Percentiles rank a stretch among this genome's conserved stretches.
These are phyloP conservation scores for Dendrolimus pini DNA, from an alignment of 2,888 invertebrate species.

Conservation along the genomic window DNA sequence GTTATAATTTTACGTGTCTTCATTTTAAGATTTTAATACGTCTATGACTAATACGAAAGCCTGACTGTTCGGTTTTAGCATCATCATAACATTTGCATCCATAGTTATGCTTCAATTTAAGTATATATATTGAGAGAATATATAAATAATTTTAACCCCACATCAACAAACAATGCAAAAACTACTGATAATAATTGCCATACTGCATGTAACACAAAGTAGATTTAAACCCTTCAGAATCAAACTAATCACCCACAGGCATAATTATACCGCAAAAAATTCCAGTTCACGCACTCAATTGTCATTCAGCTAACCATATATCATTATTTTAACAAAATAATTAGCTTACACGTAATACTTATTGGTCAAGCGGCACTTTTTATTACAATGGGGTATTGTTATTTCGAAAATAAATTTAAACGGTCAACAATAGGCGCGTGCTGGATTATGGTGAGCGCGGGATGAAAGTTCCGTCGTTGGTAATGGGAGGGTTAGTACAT, in stretches of 20 bases:
- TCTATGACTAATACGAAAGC: too few species aligned
- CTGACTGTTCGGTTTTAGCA: too few species aligned
- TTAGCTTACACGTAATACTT: constrained; percentile 46
- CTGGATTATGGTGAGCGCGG: constrained; percentile 32
- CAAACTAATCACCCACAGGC: constrained; percentile 28
- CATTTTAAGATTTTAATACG: too few species aligned
- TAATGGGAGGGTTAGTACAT: constrained; percentile 39
- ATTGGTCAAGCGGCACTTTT: constrained; percentile 39
- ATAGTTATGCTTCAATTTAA: too few species aligned
- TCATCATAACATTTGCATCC: too few species aligned
- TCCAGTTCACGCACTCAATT: constrained; percentile 30
- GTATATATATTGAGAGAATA: too few species aligned
- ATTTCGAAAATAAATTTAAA: constrained; percentile 40
- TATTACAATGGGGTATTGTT: constrained; percentile 44
- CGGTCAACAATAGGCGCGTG: constrained; percentile 53
- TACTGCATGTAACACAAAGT: constrained; percentile 9
- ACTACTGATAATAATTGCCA: constrained; percentile 6
- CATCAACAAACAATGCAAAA: too few species aligned
- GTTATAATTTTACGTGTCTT: too few species aligned
- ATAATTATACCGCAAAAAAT: constrained; percentile 34
- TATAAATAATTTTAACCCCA: too few species aligned
- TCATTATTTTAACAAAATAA: constrained; percentile 67
- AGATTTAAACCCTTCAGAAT: constrained; percentile 12
- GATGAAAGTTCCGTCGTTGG: constrained; percentile 25
- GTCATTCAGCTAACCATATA: constrained; percentile 29